These are phyloP conservation scores for Lochmaea capreae DNA, from an alignment of 2,888 invertebrate species.

Conservation along the genomic window DNA sequence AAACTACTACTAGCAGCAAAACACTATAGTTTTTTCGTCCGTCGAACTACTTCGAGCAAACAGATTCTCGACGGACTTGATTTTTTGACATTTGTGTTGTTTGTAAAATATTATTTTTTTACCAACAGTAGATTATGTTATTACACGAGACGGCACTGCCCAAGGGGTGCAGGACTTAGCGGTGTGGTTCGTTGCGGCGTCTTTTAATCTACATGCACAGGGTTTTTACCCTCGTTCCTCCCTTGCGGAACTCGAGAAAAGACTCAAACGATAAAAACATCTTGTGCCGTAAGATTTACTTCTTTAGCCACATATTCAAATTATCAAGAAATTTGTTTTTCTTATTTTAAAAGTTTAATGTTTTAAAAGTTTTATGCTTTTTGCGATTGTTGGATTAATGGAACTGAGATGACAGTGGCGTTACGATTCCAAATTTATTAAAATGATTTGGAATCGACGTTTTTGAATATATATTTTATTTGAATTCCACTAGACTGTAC, in stretches of 20 bases:
- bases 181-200: conserved; percentile 61
- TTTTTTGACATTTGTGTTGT: no score
- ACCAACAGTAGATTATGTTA: conserved; percentile 35
- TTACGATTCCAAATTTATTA: background rate
- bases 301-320: conserved; percentile 68
- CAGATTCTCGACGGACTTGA: no score
- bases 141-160: conserved; percentile 29
- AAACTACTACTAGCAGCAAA: no score
- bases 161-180: conserved; percentile 58
- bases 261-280: conserved; percentile 66
- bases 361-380: conserved; percentile 55
- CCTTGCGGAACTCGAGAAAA: conserved; percentile 62
- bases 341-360: conserved; percentile 64
- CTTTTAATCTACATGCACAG: conserved; percentile 67
- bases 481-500: no score
- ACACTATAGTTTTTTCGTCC: no score
- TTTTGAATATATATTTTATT: background rate
- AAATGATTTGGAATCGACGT: background rate
- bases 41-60: no score
- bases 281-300: conserved; percentile 68
- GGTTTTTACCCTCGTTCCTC: conserved; percentile 63
- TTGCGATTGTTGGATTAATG: conserved; percentile 49
- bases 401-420: conserved; percentile 27
- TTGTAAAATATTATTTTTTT: no score
- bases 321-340: conserved; percentile 69